Evolutionary conservation across 2,113 vertebrate genomes (phyloP).

Genomic region (Sminthopsis crassicaudata): DNA sequence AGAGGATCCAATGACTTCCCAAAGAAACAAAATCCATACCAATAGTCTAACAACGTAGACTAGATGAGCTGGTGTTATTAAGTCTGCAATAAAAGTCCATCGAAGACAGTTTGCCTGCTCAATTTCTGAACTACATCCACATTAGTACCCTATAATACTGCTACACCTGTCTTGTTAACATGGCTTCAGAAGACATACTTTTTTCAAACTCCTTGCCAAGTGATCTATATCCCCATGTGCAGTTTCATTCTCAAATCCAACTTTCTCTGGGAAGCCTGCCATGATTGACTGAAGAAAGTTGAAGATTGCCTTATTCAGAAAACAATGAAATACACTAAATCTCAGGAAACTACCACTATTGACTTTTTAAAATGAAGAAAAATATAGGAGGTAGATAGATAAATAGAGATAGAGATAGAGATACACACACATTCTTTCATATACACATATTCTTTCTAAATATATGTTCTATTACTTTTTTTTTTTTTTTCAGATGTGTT

Average conservation of each 20-base stretch:
- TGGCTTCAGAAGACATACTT: conserved; percentile 22
- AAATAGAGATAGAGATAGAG: no score
- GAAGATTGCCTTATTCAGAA: not conserved
- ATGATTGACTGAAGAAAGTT: conserved; percentile 36
- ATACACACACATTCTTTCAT: no score
- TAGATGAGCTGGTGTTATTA: conserved; percentile 46
- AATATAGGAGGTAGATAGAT: not conserved
- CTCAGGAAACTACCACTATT: not conserved
- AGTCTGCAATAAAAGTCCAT: not conserved
- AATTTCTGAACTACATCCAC: not conserved
- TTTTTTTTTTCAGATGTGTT: not conserved
- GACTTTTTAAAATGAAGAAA: not conserved
- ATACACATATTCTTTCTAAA: no score
- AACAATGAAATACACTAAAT: not conserved
- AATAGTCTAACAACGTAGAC: not conserved
- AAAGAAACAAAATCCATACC: not conserved
- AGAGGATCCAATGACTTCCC: not conserved
- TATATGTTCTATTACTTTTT: no score
- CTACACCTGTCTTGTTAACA: not conserved
- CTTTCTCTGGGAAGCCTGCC: conserved; percentile 22
- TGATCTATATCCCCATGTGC: not conserved
- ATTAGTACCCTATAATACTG: not conserved
- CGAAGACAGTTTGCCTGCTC: not conserved
- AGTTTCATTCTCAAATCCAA: conserved; percentile 41
- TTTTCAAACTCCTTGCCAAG: conserved; percentile 1